Evolutionary conservation across 2,113 vertebrate genomes (phyloP).

Genomic region (Nycticebus coucang): DNA sequence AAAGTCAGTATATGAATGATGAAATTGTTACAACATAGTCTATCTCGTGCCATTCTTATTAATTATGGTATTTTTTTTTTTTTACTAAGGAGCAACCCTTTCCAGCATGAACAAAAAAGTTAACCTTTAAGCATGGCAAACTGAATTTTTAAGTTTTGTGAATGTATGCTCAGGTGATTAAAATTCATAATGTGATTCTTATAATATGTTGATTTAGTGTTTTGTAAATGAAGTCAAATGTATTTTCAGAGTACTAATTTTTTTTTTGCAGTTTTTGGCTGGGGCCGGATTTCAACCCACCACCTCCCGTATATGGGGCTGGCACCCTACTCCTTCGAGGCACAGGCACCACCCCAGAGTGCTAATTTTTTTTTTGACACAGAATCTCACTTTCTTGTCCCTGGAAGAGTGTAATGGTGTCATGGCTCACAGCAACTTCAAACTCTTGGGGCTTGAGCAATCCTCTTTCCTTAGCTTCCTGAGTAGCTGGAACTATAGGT

Average conservation of each 20-base stretch:
- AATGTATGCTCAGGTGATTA: conserved; percentile 73
- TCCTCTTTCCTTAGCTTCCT: no score
- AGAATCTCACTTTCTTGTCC: no score
- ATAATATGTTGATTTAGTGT: conserved; percentile 77
- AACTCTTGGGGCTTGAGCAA: no score
- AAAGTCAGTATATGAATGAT: conserved; percentile 77
- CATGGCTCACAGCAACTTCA: no score
- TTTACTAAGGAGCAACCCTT: conserved; percentile 63
- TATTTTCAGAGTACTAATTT: conserved; percentile 93
- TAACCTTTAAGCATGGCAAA: conserved; percentile 63
- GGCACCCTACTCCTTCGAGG: no score
- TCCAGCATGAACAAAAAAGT: conserved; percentile 57
- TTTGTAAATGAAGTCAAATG: conserved; percentile 88
- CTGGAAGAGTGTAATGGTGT: no score
- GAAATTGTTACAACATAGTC: conserved; percentile 33
- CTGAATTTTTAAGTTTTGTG: conserved; percentile 78
- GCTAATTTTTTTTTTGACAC: conserved; percentile 81
- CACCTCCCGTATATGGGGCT: no score
- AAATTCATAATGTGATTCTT: conserved; percentile 79
- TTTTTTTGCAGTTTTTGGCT: no score
- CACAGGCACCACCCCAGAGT: conserved; percentile 83
- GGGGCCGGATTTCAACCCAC: no score
- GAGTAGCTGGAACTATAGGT: no score
- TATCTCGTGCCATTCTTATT: conserved; percentile 69
- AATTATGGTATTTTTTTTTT: conserved; percentile 74